Base-by-base conservation (phyloP, 2,797 vertebrate genomes). In the Melanitta fusca region DNA sequence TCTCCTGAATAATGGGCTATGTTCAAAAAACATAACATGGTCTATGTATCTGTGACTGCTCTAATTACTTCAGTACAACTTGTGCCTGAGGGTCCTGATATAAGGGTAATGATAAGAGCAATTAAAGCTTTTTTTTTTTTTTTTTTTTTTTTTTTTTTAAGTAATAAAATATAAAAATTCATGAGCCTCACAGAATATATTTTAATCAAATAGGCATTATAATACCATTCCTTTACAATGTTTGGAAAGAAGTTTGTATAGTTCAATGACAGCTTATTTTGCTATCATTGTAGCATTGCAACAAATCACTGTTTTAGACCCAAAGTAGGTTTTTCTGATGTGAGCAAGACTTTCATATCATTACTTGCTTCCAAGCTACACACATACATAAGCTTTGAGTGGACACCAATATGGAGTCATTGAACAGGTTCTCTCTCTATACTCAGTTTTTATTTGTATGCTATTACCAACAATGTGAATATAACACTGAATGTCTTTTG, bases 201-300 rank as follows among this genome's bases (percentile, higher is more conserved):
- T 95, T 89, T 47, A 66, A 82, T 92, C 83, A 77, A 90, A 91
- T 49, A 30, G 21, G 5, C 75, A 38, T 30, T 77, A 58, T 54
- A 79, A 70, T 28, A n/a, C 16, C 2, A 25, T 71, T 85, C 13
- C 34, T 79, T 30, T 86, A 19, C 43, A 64, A n/a, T 36, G 51
- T 53, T 53, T 28, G 22, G 38, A 92, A 60, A 85, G 8, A 1
- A 62, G 28, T 78, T 93, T 27, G 3, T 58, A 57, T 27, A 28
- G 41, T 77, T 94, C 86, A 91, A 82, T 38, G 62, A 45, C 10
- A 64, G 9, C 39, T 91, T 94, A 56, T 65, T 32, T 68, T 87
- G 19, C 13, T 20, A 36, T 25, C 13, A 25, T 49, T 49, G 24
- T 24, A 49, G 13, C 49, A 49, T n/a, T 85, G 30, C 30, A 83